phyloP scores from a whole-genome alignment of 2,888 invertebrate genomes.

The Seira sanloemensis region DNA sequence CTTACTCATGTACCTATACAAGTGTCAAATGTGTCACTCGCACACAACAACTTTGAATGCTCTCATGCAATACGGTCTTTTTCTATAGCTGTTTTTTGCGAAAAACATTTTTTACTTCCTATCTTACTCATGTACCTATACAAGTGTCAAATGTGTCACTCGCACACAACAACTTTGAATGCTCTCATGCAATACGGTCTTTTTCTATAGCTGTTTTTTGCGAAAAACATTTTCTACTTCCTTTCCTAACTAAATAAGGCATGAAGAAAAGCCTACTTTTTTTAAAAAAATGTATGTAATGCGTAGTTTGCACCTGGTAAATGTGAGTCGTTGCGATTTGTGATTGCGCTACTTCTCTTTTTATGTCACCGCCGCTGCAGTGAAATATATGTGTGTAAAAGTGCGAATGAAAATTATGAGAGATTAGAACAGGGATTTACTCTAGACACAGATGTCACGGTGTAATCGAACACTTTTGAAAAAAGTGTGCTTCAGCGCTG shows the following conservation, averaged over 20 bases:
- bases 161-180: slow-evolving; percentile 27
- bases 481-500: too few species aligned
- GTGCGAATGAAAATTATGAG: too few species aligned
- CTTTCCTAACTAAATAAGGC: slow-evolving; percentile 50
- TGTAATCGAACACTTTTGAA: too few species aligned
- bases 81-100: too few species aligned
- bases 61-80: background rate
- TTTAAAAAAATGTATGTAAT: too few species aligned
- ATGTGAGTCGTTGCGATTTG: too few species aligned
- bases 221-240: slow-evolving; percentile 35
- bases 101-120: background rate
- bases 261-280: slow-evolving; percentile 55
- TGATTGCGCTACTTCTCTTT: slow-evolving; percentile 44
- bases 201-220: too few species aligned
- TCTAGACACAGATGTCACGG: too few species aligned
- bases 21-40: slow-evolving; percentile 51
- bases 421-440: too few species aligned
- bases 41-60: slow-evolving; percentile 6
- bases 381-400: too few species aligned
- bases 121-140: slow-evolving; percentile 5
- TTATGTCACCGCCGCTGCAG: slow-evolving; percentile 46
- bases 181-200: too few species aligned
- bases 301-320: background rate
- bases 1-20: slow-evolving; percentile 9
- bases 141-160: slow-evolving; percentile 45